These are phyloP conservation scores for Eristalis intricaria DNA, from an alignment of 2,888 invertebrate genomes.

Conservation along the genomic window DNA sequence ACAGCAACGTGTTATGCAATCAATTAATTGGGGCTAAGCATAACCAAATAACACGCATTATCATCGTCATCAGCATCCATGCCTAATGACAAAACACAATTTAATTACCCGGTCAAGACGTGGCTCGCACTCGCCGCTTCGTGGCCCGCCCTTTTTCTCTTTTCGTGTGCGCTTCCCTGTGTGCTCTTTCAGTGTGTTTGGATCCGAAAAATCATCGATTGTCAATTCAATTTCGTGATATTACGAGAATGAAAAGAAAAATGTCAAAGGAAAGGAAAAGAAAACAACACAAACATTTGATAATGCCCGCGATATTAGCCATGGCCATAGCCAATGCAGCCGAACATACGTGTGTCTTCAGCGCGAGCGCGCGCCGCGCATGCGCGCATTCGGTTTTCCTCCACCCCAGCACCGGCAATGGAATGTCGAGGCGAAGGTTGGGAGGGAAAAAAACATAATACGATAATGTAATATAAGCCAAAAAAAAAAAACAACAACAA, in stretches of 20 bases:
- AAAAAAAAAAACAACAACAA: conserved; percentile 56
- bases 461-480: conserved; percentile 64
- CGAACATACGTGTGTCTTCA: conserved; percentile 45
- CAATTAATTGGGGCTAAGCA: conserved; percentile 43
- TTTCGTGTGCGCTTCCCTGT: not conserved
- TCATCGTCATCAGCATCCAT: conserved; percentile 18
- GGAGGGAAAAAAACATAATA: conserved; percentile 38
- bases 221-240: conserved; percentile 65
- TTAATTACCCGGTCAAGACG: conserved; percentile 54
- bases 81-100: conserved; percentile 27
- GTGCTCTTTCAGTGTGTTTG: not conserved
- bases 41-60: conserved; percentile 20
- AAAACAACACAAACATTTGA: conserved; percentile 35
- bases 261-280: conserved; percentile 17
- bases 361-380: conserved; percentile 11
- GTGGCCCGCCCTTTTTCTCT: not conserved
- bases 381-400: not conserved
- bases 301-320: conserved; percentile 55
- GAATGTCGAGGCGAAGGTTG: conserved; percentile 62
- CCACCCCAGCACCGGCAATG: conserved; percentile 6
- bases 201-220: conserved; percentile 20
- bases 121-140: not conserved
- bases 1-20: conserved; percentile 38
- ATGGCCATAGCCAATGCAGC: conserved; percentile 69
- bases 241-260: conserved; percentile 42